Evolutionary conservation across 2,797 vertebrate species (phyloP).

Genomic region (Oryzias sinensis): DNA sequence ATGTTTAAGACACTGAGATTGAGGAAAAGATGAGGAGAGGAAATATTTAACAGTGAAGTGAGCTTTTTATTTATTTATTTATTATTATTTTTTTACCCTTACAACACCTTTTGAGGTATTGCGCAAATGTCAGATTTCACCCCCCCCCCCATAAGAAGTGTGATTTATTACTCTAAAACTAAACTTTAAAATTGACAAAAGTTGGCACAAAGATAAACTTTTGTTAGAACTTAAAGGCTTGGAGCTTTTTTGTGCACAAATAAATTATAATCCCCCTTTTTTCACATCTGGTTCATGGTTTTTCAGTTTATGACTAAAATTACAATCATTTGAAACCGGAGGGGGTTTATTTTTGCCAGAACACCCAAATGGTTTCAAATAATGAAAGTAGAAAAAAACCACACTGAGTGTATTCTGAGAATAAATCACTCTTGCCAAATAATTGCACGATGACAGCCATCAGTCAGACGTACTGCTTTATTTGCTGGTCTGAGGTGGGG

Average conservation of each 20-base stretch:
- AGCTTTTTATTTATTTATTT: not conserved
- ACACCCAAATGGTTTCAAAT: constrained; percentile 4
- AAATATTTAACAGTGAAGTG: no score
- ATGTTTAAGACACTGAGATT: no score
- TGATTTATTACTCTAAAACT: constrained; percentile 26
- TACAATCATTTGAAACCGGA: constrained; percentile 7
- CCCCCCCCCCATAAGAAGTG: constrained; percentile 11
- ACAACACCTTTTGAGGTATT: no score
- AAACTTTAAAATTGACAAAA: constrained; percentile 27
- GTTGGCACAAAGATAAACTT: no score
- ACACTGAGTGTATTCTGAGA: constrained; percentile 8
- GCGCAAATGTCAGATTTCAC: no score
- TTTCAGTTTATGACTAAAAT: no score
- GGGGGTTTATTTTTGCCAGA: not conserved
- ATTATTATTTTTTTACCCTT: no score
- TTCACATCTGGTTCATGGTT: no score
- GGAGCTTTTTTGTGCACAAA: no score
- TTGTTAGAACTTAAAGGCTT: no score
- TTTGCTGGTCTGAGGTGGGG: constrained; percentile 23
- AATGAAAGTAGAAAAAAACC: constrained; percentile 2
- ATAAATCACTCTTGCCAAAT: constrained; percentile 34
- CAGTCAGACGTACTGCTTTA: constrained; percentile 36
- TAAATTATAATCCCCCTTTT: no score
- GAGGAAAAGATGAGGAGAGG: no score
- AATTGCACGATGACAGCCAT: constrained; percentile 36